These are phyloP conservation scores for Eristalis pertinax DNA, from an alignment of 2,888 invertebrate genomes.

Conservation along the genomic window DNA sequence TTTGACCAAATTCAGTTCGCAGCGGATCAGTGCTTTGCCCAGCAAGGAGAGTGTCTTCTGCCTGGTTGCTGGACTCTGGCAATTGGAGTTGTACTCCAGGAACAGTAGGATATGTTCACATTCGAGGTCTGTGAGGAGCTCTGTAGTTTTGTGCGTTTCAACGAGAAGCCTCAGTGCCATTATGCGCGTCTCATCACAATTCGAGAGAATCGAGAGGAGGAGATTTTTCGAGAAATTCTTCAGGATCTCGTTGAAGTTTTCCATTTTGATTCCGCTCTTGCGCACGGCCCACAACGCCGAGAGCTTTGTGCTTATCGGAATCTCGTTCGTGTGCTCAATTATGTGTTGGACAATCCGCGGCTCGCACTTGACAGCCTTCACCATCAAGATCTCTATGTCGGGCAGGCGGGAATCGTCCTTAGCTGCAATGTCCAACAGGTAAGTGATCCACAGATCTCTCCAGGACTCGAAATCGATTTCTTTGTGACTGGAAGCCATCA, in stretches of 20 bases:
- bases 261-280: slow-evolving; percentile 80
- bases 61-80: slow-evolving; percentile 86
- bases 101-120: slow-evolving; percentile 85
- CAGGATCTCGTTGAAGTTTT: slow-evolving; percentile 77
- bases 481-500: slow-evolving; percentile 82
- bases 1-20: slow-evolving; percentile 82
- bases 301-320: slow-evolving; percentile 78
- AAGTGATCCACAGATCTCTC: slow-evolving; percentile 82
- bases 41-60: slow-evolving; percentile 86
- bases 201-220: slow-evolving; percentile 83
- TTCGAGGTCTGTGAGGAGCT: slow-evolving; percentile 84
- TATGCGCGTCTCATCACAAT: slow-evolving; percentile 84
- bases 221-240: slow-evolving; percentile 82
- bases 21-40: slow-evolving; percentile 85
- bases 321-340: slow-evolving; percentile 69
- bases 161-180: slow-evolving; percentile 87
- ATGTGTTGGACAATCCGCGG: slow-evolving; percentile 75
- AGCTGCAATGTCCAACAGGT: slow-evolving; percentile 74
- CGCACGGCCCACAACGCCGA: slow-evolving; percentile 80
- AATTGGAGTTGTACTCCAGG: slow-evolving; percentile 86
- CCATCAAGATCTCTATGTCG: slow-evolving; percentile 76
- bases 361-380: slow-evolving; percentile 78
- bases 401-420: slow-evolving; percentile 74
- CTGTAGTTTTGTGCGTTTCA: slow-evolving; percentile 89
- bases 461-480: slow-evolving; percentile 80